Evolutionary conservation across 2,888 invertebrate genomes (phyloP).

Genomic region (Chloromyia formosa): DNA sequence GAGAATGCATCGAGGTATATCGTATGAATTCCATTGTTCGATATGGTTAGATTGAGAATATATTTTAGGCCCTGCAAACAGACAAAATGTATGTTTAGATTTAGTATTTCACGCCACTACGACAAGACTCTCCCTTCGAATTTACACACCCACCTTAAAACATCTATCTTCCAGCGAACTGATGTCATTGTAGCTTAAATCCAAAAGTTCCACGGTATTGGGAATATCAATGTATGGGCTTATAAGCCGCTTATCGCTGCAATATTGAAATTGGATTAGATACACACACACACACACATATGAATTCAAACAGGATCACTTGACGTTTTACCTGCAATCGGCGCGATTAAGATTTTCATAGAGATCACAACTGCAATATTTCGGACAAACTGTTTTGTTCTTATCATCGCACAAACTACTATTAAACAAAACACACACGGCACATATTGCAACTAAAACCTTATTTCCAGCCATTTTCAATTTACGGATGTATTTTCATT

Average conservation of each 20-base stretch:
- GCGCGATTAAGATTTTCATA: constrained; percentile 59
- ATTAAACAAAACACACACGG: not conserved
- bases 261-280: constrained; percentile 57
- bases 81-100: not conserved
- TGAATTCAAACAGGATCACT: not conserved
- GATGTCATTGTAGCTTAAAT: constrained; percentile 71
- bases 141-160: constrained; percentile 67
- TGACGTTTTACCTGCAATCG: constrained; percentile 56
- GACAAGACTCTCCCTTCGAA: not conserved
- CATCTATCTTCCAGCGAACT: constrained; percentile 69
- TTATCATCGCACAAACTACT: not conserved
- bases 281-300: constrained; percentile 60
- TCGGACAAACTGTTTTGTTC: constrained; percentile 55
- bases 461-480: constrained; percentile 11
- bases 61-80: constrained; percentile 55
- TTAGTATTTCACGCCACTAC: too few species aligned
- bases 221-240: constrained; percentile 70
- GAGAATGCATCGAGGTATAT: constrained; percentile 71
- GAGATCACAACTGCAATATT: constrained; percentile 59
- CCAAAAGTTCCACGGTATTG: constrained; percentile 68
- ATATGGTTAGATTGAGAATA: constrained; percentile 57
- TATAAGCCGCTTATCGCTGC: constrained; percentile 69
- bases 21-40: constrained; percentile 71
- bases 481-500: constrained; percentile 2
- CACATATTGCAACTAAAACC: constrained; percentile 16